Evolutionary conservation across 2,888 invertebrate genomes (phyloP).

Genomic region (Apotomis capreana): DNA sequence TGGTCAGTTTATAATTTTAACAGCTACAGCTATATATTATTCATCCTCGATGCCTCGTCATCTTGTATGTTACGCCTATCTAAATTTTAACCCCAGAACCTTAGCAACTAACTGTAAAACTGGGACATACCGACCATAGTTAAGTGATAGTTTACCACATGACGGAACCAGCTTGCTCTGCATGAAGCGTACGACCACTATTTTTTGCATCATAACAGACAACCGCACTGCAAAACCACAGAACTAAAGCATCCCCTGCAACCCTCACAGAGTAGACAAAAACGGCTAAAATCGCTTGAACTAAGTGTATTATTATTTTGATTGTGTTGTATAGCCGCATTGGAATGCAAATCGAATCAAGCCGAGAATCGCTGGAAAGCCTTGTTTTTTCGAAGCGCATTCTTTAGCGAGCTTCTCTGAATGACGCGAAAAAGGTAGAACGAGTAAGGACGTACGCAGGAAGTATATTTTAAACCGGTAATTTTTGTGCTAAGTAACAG

Average conservation of each 20-base stretch:
- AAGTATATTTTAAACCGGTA: too few species aligned
- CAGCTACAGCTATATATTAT: too few species aligned
- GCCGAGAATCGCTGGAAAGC: slow-evolving; percentile 47
- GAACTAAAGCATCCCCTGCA: not conserved
- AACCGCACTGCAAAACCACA: not conserved
- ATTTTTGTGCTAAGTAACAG: too few species aligned
- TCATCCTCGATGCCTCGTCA: too few species aligned
- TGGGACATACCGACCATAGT: not conserved
- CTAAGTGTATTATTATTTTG: slow-evolving; percentile 41
- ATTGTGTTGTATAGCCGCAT: slow-evolving; percentile 44
- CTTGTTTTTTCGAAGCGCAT: slow-evolving; percentile 38
- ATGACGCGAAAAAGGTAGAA: not conserved
- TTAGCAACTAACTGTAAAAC: too few species aligned
- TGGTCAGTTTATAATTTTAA: too few species aligned
- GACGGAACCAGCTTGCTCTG: slow-evolving; percentile 25
- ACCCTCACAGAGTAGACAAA: not conserved
- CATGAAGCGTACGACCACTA: not conserved
- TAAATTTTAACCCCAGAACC: too few species aligned
- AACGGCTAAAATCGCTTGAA: slow-evolving; percentile 29
- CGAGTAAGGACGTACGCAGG: not conserved
- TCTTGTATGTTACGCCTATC: too few species aligned
- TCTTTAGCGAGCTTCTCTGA: slow-evolving; percentile 24
- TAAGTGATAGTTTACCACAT: not conserved
- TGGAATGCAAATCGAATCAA: slow-evolving; percentile 68
- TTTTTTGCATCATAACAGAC: slow-evolving; percentile 35